phyloP scores from a whole-genome alignment of 2,113 vertebrate genomes.

The Prinia subflava region DNA sequence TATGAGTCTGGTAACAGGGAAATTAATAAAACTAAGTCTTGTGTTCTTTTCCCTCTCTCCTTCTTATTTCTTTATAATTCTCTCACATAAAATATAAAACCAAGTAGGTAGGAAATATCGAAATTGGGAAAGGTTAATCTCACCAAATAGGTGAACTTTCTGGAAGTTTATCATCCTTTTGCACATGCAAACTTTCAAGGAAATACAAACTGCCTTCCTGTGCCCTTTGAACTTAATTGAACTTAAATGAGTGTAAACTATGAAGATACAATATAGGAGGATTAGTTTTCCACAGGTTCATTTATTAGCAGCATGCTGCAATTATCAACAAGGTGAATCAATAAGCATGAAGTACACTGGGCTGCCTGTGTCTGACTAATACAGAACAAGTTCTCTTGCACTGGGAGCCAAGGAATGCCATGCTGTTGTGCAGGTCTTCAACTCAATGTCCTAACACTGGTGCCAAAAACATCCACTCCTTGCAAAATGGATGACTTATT shows the following conservation, averaged over 20 bases:
- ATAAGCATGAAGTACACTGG: conserved; percentile 68
- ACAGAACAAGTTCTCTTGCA: conserved; percentile 45
- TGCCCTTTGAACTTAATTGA: conserved; percentile 58
- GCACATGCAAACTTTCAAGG: neutral
- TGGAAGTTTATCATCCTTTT: neutral
- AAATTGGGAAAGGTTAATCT: neutral
- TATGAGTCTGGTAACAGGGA: neutral
- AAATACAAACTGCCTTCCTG: conserved; percentile 51
- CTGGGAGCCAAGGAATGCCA: conserved; percentile 57
- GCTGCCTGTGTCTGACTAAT: conserved; percentile 47
- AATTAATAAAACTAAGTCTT: neutral
- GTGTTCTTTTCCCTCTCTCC: neutral
- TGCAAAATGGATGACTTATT: conserved; percentile 57
- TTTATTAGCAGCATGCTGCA: conserved; percentile 68
- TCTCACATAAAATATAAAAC: neutral
- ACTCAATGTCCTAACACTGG: neutral
- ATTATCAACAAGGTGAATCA: conserved; percentile 75
- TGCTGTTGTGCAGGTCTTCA: conserved; percentile 38
- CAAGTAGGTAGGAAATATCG: neutral
- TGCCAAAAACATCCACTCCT: conserved; percentile 23
- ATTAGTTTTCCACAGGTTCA: conserved; percentile 66
- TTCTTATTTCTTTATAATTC: neutral
- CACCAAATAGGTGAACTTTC: neutral
- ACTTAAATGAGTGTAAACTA: conserved; percentile 38
- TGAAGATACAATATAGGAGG: conserved; percentile 49